Percentiles rank a stretch among this genome's conserved stretches.
Conservation (phyloP, 1,140 invertebrate species). For the Orussus abietinus region DNA sequence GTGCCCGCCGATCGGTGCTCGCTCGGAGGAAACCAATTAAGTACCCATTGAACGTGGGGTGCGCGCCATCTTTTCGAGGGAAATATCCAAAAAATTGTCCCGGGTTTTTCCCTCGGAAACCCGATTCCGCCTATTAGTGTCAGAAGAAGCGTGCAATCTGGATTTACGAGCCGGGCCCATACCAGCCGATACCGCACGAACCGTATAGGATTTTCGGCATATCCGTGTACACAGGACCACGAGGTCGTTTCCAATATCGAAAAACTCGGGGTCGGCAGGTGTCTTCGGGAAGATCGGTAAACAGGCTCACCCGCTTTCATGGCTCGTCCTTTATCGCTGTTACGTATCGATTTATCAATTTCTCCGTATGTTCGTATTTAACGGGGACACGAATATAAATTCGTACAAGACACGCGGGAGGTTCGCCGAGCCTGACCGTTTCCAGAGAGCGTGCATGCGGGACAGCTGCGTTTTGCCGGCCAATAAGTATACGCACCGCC, state of each 20-base stretch:
- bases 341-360: neutral
- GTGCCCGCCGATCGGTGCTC: constrained; percentile 4
- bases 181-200: too few relatives aligned
- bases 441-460: constrained; percentile 29
- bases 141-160: too few relatives aligned
- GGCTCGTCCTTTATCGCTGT: neutral
- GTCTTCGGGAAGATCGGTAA: neutral
- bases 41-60: too few relatives aligned
- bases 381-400: neutral
- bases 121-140: too few relatives aligned
- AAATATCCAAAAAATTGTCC: neutral
- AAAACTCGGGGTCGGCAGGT: neutral
- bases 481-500: neutral
- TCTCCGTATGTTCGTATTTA: neutral
- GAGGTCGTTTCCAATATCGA: too few relatives aligned
- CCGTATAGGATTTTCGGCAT: too few relatives aligned
- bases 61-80: constrained; percentile 12
- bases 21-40: constrained; percentile 7
- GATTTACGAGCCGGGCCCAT: too few relatives aligned
- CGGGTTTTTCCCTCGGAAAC: too few relatives aligned
- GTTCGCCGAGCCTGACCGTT: constrained; percentile 8
- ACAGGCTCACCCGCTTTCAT: constrained; percentile 1
- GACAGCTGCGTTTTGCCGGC: constrained; percentile 43
- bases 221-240: too few relatives aligned
- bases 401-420: neutral